These are phyloP conservation scores for Epinotia bilunana DNA, from an alignment of 2,888 invertebrate genomes.

Conservation along the genomic window DNA sequence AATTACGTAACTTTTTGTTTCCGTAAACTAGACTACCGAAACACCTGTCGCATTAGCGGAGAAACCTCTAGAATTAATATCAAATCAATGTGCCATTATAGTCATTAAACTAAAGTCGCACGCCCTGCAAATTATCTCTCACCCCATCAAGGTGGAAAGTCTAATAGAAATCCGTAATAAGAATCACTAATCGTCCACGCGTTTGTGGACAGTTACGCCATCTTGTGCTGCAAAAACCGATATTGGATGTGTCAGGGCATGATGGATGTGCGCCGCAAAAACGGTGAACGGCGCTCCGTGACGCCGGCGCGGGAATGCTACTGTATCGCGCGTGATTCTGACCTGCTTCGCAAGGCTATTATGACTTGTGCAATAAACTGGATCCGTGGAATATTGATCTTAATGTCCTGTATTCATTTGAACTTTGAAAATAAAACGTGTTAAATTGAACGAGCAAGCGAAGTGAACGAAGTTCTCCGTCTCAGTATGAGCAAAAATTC, in stretches of 20 bases:
- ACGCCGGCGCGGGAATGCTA: conserved; percentile 60
- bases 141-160: conserved; percentile 83
- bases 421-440: too few relatives aligned
- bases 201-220: conserved; percentile 71
- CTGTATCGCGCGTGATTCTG: conserved; percentile 31
- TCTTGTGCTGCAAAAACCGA: conserved; percentile 77
- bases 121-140: conserved; percentile 81
- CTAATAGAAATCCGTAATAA: conserved; percentile 83
- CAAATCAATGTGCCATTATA: conserved; percentile 81
- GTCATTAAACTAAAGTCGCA: conserved; percentile 79
- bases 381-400: background rate
- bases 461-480: too few relatives aligned
- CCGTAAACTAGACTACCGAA: conserved; percentile 61
- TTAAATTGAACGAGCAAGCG: too few relatives aligned
- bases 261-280: conserved; percentile 81
- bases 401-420: background rate
- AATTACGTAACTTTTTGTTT: conserved; percentile 38
- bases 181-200: conserved; percentile 79
- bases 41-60: conserved; percentile 54
- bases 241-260: conserved; percentile 83
- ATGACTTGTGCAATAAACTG: conserved; percentile 6
- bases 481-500: too few relatives aligned
- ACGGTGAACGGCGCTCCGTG: conserved; percentile 73
- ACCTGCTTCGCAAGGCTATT: conserved; percentile 29
- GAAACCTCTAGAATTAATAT: conserved; percentile 75